phyloP scores from a whole-genome alignment of 2,888 invertebrate genomes.

The Lasioglossum zephyrum region DNA sequence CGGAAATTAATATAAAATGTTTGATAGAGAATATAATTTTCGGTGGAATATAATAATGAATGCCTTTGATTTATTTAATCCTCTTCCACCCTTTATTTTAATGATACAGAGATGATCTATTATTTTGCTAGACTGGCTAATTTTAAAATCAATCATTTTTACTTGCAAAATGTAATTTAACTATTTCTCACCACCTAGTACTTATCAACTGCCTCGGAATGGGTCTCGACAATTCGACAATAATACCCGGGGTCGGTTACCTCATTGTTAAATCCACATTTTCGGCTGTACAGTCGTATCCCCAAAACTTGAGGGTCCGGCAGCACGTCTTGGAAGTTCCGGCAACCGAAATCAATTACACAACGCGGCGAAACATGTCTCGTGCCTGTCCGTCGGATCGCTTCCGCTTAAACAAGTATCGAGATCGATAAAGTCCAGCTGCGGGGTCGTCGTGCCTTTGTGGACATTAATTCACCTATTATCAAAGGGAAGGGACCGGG shows the following conservation, averaged over 20 bases:
- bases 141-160: too few species aligned
- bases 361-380: neutral
- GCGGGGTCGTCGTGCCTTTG: conserved; percentile 18
- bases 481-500: conserved; percentile 23
- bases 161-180: too few species aligned
- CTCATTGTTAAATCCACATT: neutral
- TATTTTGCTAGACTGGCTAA: too few species aligned
- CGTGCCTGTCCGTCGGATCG: conserved; percentile 6
- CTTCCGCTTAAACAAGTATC: conserved; percentile 18
- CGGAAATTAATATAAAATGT: neutral
- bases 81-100: neutral
- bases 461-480: conserved; percentile 48
- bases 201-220: neutral
- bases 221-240: neutral
- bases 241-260: neutral
- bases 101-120: neutral
- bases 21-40: too few species aligned
- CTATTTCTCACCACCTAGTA: too few species aligned
- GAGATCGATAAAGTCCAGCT: conserved; percentile 47
- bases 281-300: neutral
- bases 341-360: neutral
- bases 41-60: neutral
- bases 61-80: neutral
- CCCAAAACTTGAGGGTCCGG: neutral
- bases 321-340: neutral